Evolutionary conservation across 2,113 vertebrate genomes (phyloP).

Genomic region (Prochilodus magdalenae): DNA sequence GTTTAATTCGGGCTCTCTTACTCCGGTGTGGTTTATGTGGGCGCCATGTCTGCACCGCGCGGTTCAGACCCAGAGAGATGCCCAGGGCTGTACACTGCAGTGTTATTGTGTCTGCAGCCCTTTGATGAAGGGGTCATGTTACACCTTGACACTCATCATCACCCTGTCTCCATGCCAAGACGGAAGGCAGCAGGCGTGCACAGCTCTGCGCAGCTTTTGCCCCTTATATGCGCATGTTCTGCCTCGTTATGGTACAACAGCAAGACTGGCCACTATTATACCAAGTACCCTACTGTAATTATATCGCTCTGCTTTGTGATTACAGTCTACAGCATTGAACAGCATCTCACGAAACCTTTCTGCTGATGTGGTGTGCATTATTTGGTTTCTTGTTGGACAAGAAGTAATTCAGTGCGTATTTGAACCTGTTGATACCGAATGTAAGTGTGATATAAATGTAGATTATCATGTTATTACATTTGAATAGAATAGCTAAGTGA

Average conservation of each 20-base stretch:
- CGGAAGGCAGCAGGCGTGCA: slow-evolving; percentile 33
- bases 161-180: slow-evolving; percentile 50
- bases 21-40: slow-evolving; percentile 26
- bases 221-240: no score
- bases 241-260: neutral
- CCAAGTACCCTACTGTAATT: neutral
- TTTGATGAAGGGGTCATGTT: slow-evolving; percentile 69
- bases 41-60: neutral
- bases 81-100: slow-evolving; percentile 54
- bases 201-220: neutral
- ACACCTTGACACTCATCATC: slow-evolving; percentile 69
- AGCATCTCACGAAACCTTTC: no score
- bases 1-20: neutral
- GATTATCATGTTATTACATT: no score
- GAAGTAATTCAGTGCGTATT: no score
- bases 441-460: no score
- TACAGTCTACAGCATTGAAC: neutral
- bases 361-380: no score
- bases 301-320: neutral
- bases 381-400: no score
- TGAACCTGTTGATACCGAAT: no score
- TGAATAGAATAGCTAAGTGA: no score
- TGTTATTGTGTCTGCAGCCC: slow-evolving; percentile 72
- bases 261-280: neutral
- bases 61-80: neutral